Evolutionary conservation across 2,888 invertebrate genomes (phyloP).

Genomic region (Serripes groenlandicus): DNA sequence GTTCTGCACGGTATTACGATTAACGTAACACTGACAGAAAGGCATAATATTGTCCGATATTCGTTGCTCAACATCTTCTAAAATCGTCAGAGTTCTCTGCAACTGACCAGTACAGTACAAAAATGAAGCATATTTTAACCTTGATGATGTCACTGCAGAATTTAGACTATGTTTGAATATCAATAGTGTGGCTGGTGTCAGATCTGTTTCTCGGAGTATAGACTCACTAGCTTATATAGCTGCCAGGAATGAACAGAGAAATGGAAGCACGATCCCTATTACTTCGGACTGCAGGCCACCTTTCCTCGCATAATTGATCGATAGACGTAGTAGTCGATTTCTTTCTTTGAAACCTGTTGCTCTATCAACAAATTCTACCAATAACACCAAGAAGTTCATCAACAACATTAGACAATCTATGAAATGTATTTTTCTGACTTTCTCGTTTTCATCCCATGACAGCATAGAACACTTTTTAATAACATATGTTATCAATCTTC

Average conservation of each 20-base stretch:
- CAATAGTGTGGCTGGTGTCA: background rate
- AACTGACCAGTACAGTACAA: background rate
- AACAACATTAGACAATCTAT: background rate
- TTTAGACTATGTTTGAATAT: background rate
- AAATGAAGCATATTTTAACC: slow-evolving; percentile 1
- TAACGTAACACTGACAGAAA: background rate
- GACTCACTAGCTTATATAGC: background rate
- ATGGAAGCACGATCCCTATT: background rate
- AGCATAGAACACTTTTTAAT: background rate
- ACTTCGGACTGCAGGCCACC: background rate
- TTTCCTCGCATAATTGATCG: no score
- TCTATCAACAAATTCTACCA: background rate
- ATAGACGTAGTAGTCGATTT: no score
- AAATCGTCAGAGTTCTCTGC: background rate
- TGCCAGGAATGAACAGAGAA: background rate
- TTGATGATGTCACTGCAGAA: background rate
- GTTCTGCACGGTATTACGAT: no score
- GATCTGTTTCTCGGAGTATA: background rate
- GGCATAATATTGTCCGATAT: background rate
- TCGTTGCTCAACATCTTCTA: background rate
- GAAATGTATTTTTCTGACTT: background rate
- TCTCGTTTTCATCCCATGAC: background rate
- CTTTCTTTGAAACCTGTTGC: background rate
- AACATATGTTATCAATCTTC: background rate
- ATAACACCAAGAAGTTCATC: background rate